These are phyloP conservation scores for Ursus arctos DNA, from an alignment of 2,113 vertebrate species.

Conservation along the genomic window DNA sequence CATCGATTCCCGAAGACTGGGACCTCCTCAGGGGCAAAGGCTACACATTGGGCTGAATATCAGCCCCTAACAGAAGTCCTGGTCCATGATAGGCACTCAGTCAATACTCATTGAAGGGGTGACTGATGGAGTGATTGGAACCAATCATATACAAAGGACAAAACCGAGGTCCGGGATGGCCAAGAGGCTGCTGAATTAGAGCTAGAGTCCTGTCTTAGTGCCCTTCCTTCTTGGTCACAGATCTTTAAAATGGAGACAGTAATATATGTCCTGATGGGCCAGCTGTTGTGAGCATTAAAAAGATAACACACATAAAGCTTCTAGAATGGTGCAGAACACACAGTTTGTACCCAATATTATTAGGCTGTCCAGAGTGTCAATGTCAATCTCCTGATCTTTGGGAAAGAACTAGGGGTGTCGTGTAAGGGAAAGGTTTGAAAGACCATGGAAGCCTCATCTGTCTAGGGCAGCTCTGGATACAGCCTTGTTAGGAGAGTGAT, in stretches of 20 bases:
- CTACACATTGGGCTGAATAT: not conserved
- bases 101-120: not conserved
- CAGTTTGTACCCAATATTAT: not conserved
- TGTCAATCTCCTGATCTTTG: conserved; percentile 33
- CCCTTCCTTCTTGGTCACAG: not conserved
- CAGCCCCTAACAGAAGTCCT: not conserved
- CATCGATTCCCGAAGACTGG: not conserved
- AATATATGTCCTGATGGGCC: not conserved
- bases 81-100: not conserved
- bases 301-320: not conserved
- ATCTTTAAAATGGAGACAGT: conserved; percentile 31
- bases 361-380: not conserved
- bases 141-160: not conserved
- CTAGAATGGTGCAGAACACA: conserved; percentile 30
- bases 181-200: not conserved
- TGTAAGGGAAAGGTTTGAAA: conserved; percentile 28
- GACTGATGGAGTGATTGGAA: not conserved
- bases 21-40: not conserved
- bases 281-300: not conserved
- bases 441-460: not conserved
- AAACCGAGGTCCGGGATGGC: not conserved
- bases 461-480: not conserved
- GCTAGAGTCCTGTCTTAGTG: not conserved
- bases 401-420: not conserved
- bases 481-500: not conserved